Evolutionary conservation across 1,140 invertebrate species (phyloP).

Genomic region (Brachionus asplanchnoidis): DNA sequence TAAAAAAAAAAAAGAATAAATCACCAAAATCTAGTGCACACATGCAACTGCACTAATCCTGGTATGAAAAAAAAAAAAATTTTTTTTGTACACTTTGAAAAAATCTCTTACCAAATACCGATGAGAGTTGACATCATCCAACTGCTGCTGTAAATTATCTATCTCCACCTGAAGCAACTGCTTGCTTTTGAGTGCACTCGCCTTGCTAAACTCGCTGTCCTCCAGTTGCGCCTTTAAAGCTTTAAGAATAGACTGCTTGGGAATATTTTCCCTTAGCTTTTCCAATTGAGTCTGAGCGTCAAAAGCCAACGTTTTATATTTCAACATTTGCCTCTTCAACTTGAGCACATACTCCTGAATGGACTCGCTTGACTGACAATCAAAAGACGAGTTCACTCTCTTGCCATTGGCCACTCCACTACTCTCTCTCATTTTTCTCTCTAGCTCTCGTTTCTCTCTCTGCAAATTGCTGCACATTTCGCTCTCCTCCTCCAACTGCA

Average conservation of each 20-base stretch:
- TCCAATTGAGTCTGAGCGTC: conserved; percentile 8
- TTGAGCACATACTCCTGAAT: conserved; percentile 70
- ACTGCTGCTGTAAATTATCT: conserved; percentile 67
- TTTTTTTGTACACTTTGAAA: neutral
- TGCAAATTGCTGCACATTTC: conserved; percentile 78
- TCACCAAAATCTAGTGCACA: no score
- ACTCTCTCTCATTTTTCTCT: conserved; percentile 71
- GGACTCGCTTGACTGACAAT: conserved; percentile 75
- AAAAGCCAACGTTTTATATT: conserved; percentile 31
- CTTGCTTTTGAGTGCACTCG: conserved; percentile 74
- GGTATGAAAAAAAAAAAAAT: no score
- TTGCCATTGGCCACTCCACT: conserved; percentile 46
- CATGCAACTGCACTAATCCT: no score
- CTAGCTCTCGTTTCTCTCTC: conserved; percentile 81
- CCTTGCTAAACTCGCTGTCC: conserved; percentile 76
- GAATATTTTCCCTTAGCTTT: conserved; percentile 21
- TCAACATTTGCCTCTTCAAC: conserved; percentile 42
- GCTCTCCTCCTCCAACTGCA: conserved; percentile 83
- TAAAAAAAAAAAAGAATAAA: no score
- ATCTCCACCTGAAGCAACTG: conserved; percentile 74
- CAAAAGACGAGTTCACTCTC: conserved; percentile 60
- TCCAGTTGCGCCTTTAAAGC: conserved; percentile 65
- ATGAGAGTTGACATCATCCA: conserved; percentile 71
- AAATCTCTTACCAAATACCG: conserved; percentile 64
- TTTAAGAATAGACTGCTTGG: conserved; percentile 35